Percentiles rank a stretch among this genome's conserved stretches.
phyloP scores from a whole-genome alignment of 2,113 vertebrate genomes.

The Corythornis vintsioides region DNA sequence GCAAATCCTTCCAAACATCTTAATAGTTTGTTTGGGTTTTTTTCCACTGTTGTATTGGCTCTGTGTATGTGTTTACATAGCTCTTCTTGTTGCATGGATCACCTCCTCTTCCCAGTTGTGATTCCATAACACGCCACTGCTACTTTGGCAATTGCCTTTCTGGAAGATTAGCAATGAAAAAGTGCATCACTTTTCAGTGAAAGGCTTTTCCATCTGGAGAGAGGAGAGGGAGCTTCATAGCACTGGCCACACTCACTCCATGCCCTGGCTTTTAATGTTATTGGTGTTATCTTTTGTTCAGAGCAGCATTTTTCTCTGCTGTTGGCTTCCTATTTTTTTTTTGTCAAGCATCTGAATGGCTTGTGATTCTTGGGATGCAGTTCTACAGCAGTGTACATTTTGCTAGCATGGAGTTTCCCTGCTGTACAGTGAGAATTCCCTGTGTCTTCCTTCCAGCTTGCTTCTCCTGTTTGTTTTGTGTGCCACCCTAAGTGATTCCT shows the following conservation, averaged over 20 bases:
- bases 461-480: conserved; percentile 52
- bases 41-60: background rate
- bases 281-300: background rate
- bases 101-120: background rate
- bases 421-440: background rate
- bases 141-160: background rate
- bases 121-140: background rate
- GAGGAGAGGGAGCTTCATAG: background rate
- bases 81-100: background rate
- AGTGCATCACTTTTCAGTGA: background rate
- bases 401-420: background rate
- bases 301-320: conserved; percentile 3
- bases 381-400: background rate
- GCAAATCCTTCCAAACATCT: background rate
- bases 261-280: background rate
- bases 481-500: conserved; percentile 53
- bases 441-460: background rate
- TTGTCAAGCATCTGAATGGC: background rate
- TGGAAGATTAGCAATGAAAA: background rate
- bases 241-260: background rate
- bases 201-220: background rate
- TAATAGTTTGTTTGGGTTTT: rapidly evolving
- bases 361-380: background rate
- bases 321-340: background rate
- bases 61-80: background rate